These are phyloP conservation scores for Pilophorus perplexus DNA, from an alignment of 2,888 invertebrate species.

Conservation along the genomic window DNA sequence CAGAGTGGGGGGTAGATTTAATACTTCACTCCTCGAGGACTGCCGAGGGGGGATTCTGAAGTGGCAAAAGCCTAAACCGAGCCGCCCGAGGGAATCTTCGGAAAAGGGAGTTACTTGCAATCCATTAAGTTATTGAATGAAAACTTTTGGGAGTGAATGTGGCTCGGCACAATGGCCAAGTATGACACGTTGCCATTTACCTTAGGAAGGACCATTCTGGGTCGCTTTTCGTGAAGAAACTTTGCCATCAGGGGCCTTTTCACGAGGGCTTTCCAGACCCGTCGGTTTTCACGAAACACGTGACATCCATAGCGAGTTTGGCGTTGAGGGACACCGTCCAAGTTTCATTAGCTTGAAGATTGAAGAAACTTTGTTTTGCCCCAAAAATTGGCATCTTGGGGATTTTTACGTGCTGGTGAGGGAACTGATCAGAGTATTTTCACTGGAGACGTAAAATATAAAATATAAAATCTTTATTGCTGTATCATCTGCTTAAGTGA, in stretches of 20 bases:
- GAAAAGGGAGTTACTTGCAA: conserved; percentile 27
- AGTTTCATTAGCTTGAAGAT: no score
- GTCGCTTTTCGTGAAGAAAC: not conserved
- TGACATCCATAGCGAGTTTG: no score
- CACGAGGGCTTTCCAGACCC: no score
- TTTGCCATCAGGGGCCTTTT: not conserved
- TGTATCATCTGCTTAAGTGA: no score
- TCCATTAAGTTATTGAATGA: conserved; percentile 37
- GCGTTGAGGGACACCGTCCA: no score
- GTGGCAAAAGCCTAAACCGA: not conserved
- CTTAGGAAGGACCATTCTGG: not conserved
- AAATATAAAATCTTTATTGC: no score
- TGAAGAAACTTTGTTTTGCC: no score
- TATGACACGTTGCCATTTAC: not conserved
- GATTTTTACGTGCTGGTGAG: no score
- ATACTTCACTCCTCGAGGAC: conserved; percentile 16
- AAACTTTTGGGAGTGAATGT: not conserved
- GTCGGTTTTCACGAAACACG: no score
- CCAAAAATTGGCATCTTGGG: no score
- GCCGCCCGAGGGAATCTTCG: not conserved
- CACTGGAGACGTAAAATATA: no score
- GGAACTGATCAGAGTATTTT: no score
- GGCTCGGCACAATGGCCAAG: not conserved
- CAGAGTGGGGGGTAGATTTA: not conserved
- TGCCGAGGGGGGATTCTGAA: not conserved